Base-by-base conservation (phyloP, 1,140 invertebrate genomes). In the Parasteatoda tepidariorum region DNA sequence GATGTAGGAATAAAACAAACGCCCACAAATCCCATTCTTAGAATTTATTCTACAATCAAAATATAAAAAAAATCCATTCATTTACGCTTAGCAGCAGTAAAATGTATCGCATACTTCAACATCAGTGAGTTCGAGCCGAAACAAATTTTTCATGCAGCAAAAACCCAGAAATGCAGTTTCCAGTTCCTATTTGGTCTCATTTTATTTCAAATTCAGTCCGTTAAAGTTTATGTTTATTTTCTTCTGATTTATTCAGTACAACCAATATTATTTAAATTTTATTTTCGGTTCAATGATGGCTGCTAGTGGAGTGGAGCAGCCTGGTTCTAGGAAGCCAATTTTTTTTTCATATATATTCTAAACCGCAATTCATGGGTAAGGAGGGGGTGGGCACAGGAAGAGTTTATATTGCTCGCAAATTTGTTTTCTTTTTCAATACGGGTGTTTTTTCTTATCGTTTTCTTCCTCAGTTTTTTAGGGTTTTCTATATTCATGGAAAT, bases 261-360 rank as follows among this genome's bases (percentile, higher is more conserved):
- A 78, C 74, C 74, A 78, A 78, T 78, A 78, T 78, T 78, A 78
- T 78, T 78, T 78, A 78, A 78, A 78, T 78, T 78, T 78, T 78
- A 66, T 78, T 78, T 78, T 78, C 74, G 61, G 74, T 78, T 55
- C 61, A 28, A 38, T 66, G 41, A 66, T 66, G 61, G 59, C 24
- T 22, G 26, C n/a, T 41, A 31, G 59, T 30, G 18, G 24, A 22
- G 73, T 24, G n/a, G 70, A 26, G 68, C 7, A 18, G 70, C 24
- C 15, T 28, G 11, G 30, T 30, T 59, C 26, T 3, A 57, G 22
- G 15, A 48, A 70, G 48, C 67, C 22, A 15, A 7, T 48, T 28
- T 28, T 66, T 34, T 30, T 18, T 18, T 70, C 22, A 75, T 75
- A 62, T 61, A 62, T 75, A 75, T 75, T 61, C 73, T 33, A 31